Evolutionary conservation across 2,113 vertebrate species (phyloP), one percentile per base, ranked within the genome.

Genomic region (Poeciliopsis turrubarensis): DNA sequence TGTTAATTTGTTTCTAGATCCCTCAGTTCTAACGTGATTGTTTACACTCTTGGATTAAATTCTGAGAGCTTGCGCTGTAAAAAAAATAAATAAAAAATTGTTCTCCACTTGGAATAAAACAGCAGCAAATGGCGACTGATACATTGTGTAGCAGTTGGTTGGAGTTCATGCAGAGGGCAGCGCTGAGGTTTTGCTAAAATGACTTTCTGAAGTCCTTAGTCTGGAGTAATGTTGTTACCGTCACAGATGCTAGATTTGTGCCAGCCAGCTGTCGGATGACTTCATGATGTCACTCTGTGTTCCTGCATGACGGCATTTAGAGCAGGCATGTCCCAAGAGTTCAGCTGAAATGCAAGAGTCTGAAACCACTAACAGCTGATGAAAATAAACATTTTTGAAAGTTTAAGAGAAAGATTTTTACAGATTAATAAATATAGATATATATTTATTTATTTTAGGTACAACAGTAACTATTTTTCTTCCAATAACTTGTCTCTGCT

Each of bases 111-210:
- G 1, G 75, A 57, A 70, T 41, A 32, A 57, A 83, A 77, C 60
- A 39, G 70, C 19, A 80, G 32, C 60, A 37, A 78, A 76, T 31
- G 65, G 72, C 25, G n/a, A 39, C 62, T 74, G 80, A 74, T 67
- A 60, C 68, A 51, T 22, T 26, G 14, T 47, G 44, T 6, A 47
- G 44, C 44, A 6, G 39, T 64, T 72, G 62, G 61, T 64, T 72
- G 62, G 61, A 60, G 89, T 78, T 86, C 85, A 85, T 0, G 3
- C 32, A 64, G 77, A 77, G 78, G 80, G 29, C 80, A 81, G 67
- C 32, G 29, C 26, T 19, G 69, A 68, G 34, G 22, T 39, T 65
- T 65, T 57, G 67, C 44, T 0, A 72, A n/a, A 60, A 62, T 3
- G 32, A 73, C 44, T 66, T 47, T 63, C 39, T 39, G 6, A 73